Evolutionary conservation across 2,888 invertebrate species (phyloP).

Genomic region (Suillia variegata): DNA sequence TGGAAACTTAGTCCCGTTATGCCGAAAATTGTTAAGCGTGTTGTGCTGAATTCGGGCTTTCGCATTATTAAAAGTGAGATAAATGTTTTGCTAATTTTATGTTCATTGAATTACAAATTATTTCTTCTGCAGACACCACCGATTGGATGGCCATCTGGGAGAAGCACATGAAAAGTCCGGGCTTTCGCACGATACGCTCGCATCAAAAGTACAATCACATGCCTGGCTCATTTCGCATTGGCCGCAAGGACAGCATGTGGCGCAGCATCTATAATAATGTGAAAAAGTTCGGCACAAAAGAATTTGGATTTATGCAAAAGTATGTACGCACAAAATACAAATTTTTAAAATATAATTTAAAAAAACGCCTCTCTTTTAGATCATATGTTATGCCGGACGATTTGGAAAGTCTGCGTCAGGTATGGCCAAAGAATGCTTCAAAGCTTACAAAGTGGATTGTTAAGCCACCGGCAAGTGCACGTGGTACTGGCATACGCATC

Average conservation of each 20-base stretch:
- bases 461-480: constrained; percentile 96
- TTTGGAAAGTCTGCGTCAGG: constrained; percentile 77
- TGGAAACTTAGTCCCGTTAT: constrained; percentile 96
- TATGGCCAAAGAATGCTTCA: constrained; percentile 82
- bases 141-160: constrained; percentile 98
- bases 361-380: constrained; percentile 54
- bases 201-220: constrained; percentile 98
- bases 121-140: constrained; percentile 70
- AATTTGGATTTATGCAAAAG: constrained; percentile 90
- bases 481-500: constrained; percentile 95
- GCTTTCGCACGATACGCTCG: constrained; percentile 82
- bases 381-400: constrained; percentile 93
- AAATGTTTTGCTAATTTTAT: not conserved
- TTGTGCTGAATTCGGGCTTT: constrained; percentile 85
- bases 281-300: constrained; percentile 64
- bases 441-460: constrained; percentile 91
- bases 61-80: constrained; percentile 79
- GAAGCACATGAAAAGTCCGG: constrained; percentile 93
- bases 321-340: constrained; percentile 27
- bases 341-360: not conserved
- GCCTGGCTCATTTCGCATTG: constrained; percentile 97
- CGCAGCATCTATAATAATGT: constrained; percentile 72
- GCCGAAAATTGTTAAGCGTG: constrained; percentile 88
- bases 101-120: not conserved
- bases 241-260: constrained; percentile 94